Evolutionary conservation across 2,888 invertebrate species (phyloP).

Genomic region (Eubasilissa splendida): DNA sequence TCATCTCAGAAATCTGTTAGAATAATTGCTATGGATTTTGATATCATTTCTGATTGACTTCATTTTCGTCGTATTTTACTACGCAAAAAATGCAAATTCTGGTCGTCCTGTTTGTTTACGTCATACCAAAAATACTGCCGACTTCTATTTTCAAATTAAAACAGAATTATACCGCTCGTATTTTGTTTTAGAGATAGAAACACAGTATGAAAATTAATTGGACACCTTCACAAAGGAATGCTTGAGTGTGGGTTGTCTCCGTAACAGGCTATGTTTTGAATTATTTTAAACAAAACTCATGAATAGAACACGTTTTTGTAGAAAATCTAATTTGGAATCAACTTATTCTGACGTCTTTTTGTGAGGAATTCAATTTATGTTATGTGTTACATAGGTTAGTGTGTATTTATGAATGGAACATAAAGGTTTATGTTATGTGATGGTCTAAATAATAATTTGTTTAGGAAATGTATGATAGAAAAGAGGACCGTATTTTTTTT

Average conservation of each 20-base stretch:
- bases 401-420: no score
- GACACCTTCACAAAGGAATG: constrained; percentile 34
- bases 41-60: constrained; percentile 49
- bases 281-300: constrained; percentile 12
- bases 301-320: no score
- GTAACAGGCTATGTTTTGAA: constrained; percentile 14
- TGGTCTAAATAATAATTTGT: no score
- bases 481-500: no score
- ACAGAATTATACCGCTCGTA: constrained; percentile 35
- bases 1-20: constrained; percentile 3
- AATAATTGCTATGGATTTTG: constrained; percentile 42
- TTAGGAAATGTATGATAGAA: no score
- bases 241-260: constrained; percentile 28
- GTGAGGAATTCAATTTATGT: no score
- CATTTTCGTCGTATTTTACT: constrained; percentile 42
- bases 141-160: constrained; percentile 44
- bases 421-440: no score
- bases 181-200: constrained; percentile 43
- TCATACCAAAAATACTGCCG: constrained; percentile 13
- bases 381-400: no score
- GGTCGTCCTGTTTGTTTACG: constrained; percentile 8
- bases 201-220: constrained; percentile 42
- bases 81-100: constrained; percentile 34
- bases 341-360: no score
- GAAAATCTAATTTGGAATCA: no score